Evolutionary conservation across 2,797 vertebrate species (phyloP).

Genomic region (Spinus pinus): DNA sequence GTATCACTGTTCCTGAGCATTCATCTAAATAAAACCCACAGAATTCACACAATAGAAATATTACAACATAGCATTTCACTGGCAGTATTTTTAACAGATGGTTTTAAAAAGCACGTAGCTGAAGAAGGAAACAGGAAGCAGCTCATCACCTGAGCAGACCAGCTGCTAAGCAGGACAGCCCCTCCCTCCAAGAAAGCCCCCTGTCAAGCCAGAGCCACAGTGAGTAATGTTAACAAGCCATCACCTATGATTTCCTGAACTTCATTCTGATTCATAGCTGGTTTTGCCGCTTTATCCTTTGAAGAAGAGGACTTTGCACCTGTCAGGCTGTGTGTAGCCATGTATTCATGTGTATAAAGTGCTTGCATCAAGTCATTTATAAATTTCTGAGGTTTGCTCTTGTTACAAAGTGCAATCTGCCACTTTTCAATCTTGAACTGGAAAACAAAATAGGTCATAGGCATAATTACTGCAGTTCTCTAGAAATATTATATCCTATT

Average conservation of each 20-base stretch:
- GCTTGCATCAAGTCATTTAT: conserved; percentile 81
- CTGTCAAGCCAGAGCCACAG: background rate
- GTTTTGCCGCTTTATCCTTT: conserved; percentile 75
- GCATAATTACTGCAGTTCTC: background rate
- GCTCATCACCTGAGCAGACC: background rate
- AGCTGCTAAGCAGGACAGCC: background rate
- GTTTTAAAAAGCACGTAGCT: background rate
- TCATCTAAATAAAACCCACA: background rate
- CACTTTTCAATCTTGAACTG: conserved; percentile 80
- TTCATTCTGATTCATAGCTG: conserved; percentile 79
- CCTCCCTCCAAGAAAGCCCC: background rate
- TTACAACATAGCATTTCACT: background rate
- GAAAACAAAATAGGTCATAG: conserved; percentile 61
- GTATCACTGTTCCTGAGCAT: background rate
- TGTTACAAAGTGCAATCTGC: conserved; percentile 79
- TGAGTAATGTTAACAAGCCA: background rate
- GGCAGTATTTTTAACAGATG: background rate
- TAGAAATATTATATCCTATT: background rate
- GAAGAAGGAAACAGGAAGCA: background rate
- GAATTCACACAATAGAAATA: background rate
- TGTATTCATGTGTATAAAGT: conserved; percentile 78
- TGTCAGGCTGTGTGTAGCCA: conserved; percentile 78
- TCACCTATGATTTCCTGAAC: conserved; percentile 81
- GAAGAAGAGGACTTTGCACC: conserved; percentile 78
- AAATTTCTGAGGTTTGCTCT: conserved; percentile 80